phyloP scores from a whole-genome alignment of 2,113 vertebrate species.

The Recurvirostra avosetta region DNA sequence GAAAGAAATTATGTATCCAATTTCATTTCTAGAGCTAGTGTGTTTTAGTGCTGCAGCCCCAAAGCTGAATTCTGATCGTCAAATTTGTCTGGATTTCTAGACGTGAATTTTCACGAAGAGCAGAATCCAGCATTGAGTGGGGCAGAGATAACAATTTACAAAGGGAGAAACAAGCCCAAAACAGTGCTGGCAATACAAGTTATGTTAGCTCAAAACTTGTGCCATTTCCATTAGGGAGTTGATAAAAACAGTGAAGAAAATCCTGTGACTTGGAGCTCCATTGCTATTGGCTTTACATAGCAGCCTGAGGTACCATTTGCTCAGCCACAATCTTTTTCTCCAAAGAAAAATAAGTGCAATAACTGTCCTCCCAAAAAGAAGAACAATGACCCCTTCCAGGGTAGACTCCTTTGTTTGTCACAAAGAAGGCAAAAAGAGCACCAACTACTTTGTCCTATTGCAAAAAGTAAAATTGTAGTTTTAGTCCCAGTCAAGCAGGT shows the following conservation, averaged over 20 bases:
- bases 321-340: not conserved
- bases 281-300: not conserved
- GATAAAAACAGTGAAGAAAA: not conserved
- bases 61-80: not conserved
- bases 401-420: not conserved
- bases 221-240: not conserved
- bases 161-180: not conserved
- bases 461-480: not conserved
- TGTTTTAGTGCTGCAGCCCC: not conserved
- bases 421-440: not conserved
- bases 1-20: not conserved
- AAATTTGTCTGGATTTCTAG: not conserved
- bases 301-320: not conserved
- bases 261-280: not conserved
- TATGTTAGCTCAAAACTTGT: not conserved
- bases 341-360: not conserved
- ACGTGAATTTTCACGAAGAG: not conserved
- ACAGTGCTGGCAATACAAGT: not conserved
- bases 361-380: not conserved
- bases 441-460: not conserved
- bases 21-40: not conserved
- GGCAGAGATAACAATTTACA: not conserved
- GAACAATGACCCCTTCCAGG: not conserved
- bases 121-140: not conserved
- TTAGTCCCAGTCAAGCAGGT: not conserved